Conservation (phyloP, 1,140 invertebrate genomes). For the Sycophila sp. region DNA sequence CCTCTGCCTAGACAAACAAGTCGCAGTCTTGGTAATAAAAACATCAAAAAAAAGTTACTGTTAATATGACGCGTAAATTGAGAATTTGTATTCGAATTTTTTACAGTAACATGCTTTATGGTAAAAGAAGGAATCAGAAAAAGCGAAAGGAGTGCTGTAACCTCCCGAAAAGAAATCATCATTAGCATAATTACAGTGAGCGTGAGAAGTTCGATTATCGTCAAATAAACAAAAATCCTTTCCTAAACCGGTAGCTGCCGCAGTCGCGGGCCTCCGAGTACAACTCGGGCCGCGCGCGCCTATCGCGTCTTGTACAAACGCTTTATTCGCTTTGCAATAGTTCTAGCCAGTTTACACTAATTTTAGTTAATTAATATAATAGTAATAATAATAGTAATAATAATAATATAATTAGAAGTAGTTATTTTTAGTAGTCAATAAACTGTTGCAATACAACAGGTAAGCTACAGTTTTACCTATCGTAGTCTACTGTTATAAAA, state of each 20-base stretch:
- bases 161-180: constrained; percentile 14
- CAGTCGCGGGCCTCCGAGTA: constrained; percentile 8
- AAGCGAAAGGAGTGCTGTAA: constrained; percentile 37
- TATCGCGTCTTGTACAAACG: constrained; percentile 30
- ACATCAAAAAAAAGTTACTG: constrained; percentile 41
- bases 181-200: constrained; percentile 29
- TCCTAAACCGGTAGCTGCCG: constrained; percentile 27
- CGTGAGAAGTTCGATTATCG: constrained; percentile 24
- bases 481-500: constrained; percentile 52
- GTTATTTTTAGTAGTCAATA: constrained; percentile 21
- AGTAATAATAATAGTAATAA: constrained; percentile 41
- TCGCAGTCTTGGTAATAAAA: constrained; percentile 54
- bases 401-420: constrained; percentile 40
- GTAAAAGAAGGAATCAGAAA: constrained; percentile 39
- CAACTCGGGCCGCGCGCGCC: constrained; percentile 10
- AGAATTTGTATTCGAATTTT: constrained; percentile 19
- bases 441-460: constrained; percentile 41
- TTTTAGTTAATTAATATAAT: constrained; percentile 41
- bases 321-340: constrained; percentile 38
- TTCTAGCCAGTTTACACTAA: constrained; percentile 47
- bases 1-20: constrained; percentile 71
- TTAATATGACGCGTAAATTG: constrained; percentile 6
- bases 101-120: constrained; percentile 21
- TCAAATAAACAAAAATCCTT: constrained; percentile 27
- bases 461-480: constrained; percentile 39